Conservation (phyloP, 2,888 invertebrate species). For the Volucella zonaria region DNA sequence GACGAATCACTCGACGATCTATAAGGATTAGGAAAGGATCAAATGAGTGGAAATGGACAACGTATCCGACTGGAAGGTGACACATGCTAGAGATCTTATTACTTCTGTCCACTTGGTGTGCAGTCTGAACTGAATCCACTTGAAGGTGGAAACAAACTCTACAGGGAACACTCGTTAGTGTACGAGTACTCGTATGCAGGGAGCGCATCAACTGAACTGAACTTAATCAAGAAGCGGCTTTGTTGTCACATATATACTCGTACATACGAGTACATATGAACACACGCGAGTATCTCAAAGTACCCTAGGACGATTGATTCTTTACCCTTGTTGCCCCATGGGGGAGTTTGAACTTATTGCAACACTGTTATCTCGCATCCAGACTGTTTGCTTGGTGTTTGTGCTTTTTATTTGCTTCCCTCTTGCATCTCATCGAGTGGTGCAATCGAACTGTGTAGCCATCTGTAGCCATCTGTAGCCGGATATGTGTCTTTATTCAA, state of each 20-base stretch:
- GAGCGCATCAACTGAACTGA: neutral
- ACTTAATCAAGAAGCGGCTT: slow-evolving; percentile 32
- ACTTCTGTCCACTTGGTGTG: slow-evolving; percentile 17
- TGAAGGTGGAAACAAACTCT: slow-evolving; percentile 14
- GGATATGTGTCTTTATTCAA: slow-evolving; percentile 58
- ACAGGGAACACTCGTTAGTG: no score
- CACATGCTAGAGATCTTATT: slow-evolving; percentile 49
- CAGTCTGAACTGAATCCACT: neutral
- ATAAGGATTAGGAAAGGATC: slow-evolving; percentile 35
- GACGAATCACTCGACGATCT: slow-evolving; percentile 15
- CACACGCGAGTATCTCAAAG: neutral
- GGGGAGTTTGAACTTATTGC: slow-evolving; percentile 26
- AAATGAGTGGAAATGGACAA: slow-evolving; percentile 44
- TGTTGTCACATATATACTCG: neutral
- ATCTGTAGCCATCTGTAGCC: slow-evolving; percentile 33
- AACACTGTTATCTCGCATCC: slow-evolving; percentile 8
- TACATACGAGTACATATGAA: neutral
- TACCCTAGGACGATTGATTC: slow-evolving; percentile 28
- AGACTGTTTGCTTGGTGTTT: slow-evolving; percentile 33
- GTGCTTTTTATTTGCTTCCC: slow-evolving; percentile 39
- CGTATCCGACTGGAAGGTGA: slow-evolving; percentile 50
- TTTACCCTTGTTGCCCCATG: slow-evolving; percentile 11
- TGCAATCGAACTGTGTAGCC: slow-evolving; percentile 55
- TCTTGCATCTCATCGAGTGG: slow-evolving; percentile 61
- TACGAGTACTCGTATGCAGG: no score